A percentile compares a stretch with the other conserved stretches of the same genome.
phyloP scores from a whole-genome alignment of 2,797 vertebrate species.

The Dendrocincla tyrannina region DNA sequence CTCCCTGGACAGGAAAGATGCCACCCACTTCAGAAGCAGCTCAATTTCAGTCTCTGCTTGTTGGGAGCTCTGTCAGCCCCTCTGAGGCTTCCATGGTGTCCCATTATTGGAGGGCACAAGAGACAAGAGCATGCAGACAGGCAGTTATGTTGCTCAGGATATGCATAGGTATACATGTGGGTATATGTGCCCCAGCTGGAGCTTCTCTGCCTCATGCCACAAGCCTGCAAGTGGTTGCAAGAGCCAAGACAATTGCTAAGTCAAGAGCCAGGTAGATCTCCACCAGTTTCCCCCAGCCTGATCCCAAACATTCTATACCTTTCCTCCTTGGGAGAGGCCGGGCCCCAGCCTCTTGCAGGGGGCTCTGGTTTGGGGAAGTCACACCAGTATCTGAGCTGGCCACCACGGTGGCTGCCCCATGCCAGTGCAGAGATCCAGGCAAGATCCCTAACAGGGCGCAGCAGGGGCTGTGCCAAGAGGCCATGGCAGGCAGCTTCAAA shows the following conservation, averaged over 20 bases:
- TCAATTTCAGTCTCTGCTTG: neutral
- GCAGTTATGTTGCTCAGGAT: neutral
- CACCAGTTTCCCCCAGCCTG: neutral
- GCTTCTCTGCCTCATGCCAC: neutral
- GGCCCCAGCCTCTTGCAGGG: neutral
- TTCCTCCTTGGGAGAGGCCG: neutral
- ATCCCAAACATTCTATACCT: neutral
- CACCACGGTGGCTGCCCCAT: neutral
- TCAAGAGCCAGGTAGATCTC: neutral
- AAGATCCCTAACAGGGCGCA: too few relatives aligned
- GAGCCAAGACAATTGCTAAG: neutral
- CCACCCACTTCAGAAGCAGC: neutral
- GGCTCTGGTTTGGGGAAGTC: neutral
- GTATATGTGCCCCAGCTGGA: neutral
- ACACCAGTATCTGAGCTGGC: neutral
- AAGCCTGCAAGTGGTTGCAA: neutral
- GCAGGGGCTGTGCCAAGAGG: neutral
- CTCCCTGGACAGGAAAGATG: constrained; percentile 72
- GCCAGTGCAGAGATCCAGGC: neutral
- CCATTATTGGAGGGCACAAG: neutral
- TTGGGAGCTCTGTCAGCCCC: neutral
- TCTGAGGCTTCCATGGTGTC: neutral
- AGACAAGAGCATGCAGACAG: neutral
- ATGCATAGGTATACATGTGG: neutral
- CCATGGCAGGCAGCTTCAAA: neutral